A percentile compares a stretch with the other conserved stretches of the same genome.
phyloP scores from a whole-genome alignment of 2,888 invertebrate species.

The Apotomis turbidana region DNA sequence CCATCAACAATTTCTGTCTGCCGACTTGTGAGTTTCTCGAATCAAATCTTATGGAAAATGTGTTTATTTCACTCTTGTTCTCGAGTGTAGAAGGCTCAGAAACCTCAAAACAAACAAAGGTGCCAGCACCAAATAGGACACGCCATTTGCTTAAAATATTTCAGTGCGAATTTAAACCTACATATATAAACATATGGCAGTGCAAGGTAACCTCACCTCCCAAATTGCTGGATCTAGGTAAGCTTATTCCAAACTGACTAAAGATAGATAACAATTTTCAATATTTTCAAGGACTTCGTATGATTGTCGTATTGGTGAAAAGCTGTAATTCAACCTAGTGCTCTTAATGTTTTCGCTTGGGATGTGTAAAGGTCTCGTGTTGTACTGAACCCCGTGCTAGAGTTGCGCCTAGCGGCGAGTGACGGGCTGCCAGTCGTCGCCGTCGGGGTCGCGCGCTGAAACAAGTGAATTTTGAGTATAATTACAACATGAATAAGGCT shows the following conservation, averaged over 20 bases:
- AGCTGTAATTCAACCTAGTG: background rate
- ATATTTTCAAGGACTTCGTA: too few relatives aligned
- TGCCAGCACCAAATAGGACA: slow-evolving; percentile 22
- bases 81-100: background rate
- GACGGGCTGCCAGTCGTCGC: slow-evolving; percentile 85
- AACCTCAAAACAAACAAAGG: slow-evolving; percentile 10
- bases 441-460: slow-evolving; percentile 80
- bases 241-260: too few relatives aligned
- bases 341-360: background rate
- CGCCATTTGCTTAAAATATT: background rate
- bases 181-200: too few relatives aligned
- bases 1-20: too few relatives aligned
- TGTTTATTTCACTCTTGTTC: background rate
- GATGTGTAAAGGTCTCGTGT: background rate
- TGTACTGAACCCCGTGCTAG: slow-evolving; percentile 46
- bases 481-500: background rate
- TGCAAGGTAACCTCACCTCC: too few relatives aligned
- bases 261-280: too few relatives aligned
- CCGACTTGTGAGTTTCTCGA: too few relatives aligned
- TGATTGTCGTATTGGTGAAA: background rate
- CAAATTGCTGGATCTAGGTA: too few relatives aligned
- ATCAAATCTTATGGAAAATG: too few relatives aligned
- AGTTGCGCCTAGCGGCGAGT: slow-evolving; percentile 71
- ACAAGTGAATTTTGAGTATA: slow-evolving; percentile 44
- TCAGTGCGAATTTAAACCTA: background rate